A percentile compares a stretch with the other conserved stretches of the same genome.
These are phyloP conservation scores for Limnephilus rhombicus DNA, from an alignment of 2,888 invertebrate species.

Conservation along the genomic window DNA sequence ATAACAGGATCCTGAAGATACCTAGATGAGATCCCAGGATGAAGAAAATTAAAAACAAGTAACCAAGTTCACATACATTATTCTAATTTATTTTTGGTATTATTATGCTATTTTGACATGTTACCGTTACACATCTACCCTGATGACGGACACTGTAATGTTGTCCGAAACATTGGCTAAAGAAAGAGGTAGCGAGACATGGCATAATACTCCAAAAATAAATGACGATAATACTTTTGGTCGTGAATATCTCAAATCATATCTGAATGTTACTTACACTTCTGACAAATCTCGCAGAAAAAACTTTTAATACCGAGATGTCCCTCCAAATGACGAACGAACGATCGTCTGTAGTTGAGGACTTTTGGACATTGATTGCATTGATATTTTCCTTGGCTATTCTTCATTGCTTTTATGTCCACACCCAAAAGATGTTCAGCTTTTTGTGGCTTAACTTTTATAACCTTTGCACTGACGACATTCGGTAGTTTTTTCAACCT, in stretches of 20 bases:
- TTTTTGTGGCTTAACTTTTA: slow-evolving; percentile 26
- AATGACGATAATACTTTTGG: too few species aligned
- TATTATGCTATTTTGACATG: too few species aligned
- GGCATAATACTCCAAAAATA: too few species aligned
- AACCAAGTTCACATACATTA: too few species aligned
- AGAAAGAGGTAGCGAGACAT: too few species aligned
- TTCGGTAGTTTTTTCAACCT: not conserved
- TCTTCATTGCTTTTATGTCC: slow-evolving; percentile 55
- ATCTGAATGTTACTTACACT: slow-evolving; percentile 51
- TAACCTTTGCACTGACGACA: not conserved
- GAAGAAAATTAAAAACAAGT: not conserved
- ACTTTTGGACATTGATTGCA: slow-evolving; percentile 59
- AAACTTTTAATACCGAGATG: slow-evolving; percentile 63
- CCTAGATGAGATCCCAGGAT: too few species aligned
- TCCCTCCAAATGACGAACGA: slow-evolving; percentile 58
- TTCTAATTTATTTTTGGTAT: too few species aligned
- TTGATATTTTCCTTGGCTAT: slow-evolving; percentile 49
- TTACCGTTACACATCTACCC: too few species aligned
- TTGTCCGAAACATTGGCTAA: too few species aligned
- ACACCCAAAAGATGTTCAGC: slow-evolving; percentile 56
- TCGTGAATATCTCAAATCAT: too few species aligned
- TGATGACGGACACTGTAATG: too few species aligned
- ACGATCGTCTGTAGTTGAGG: slow-evolving; percentile 46
- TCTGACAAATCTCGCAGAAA: slow-evolving; percentile 62
- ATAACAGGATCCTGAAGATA: too few species aligned